Base-by-base conservation (phyloP, 1,140 invertebrate genomes). In the Pogonognathellus flavescens region DNA sequence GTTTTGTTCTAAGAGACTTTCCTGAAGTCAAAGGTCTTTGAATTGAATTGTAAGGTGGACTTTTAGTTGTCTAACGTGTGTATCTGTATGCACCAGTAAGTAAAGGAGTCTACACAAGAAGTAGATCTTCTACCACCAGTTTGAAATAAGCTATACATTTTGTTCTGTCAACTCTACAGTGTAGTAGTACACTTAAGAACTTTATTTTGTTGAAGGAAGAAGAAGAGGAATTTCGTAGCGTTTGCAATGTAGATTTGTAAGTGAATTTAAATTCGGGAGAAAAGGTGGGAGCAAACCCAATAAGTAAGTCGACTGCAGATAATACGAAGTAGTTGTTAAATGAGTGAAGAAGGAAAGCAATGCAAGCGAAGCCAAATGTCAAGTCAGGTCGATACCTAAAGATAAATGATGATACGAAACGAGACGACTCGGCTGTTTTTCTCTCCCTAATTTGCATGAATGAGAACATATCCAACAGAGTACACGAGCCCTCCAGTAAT, bases 371-470 rank as follows among this genome's bases (percentile, higher is more conserved):
- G 70, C 41, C 41, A 76, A 76, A 76, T 76, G 70, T 76, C 70
- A 76, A 76, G 70, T 76, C 31, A 49, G 31, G 62, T 66, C 70
- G 70, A 66, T 66, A 66, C 22, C 70, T 49, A 76, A 76, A 49
- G 70, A 76, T 76, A 76, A 76, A 76, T 76, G 70, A 76, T 76
- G 70, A 66, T 76, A 76, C 13, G 70, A 76, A 76, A 76, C 22
- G 22, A 66, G 62, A 66, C 22, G 70, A 76, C 70, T 76, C 41
- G 41, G 70, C 70, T 76, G 14, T 76, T 76, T 76, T 76, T 41
- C 70, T 16, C 70, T 49, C 25, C 70, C 41, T 31, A 76, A 76
- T 76, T 76, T 76, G 70, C 70, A 76, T 76, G 70, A 76, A 76
- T 76, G 70, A 76, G 31, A 49, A 31, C 70, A 76, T 76, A 31